These are phyloP conservation scores for Eretmocerus hayati DNA, from an alignment of 2,888 invertebrate species.

Conservation along the genomic window DNA sequence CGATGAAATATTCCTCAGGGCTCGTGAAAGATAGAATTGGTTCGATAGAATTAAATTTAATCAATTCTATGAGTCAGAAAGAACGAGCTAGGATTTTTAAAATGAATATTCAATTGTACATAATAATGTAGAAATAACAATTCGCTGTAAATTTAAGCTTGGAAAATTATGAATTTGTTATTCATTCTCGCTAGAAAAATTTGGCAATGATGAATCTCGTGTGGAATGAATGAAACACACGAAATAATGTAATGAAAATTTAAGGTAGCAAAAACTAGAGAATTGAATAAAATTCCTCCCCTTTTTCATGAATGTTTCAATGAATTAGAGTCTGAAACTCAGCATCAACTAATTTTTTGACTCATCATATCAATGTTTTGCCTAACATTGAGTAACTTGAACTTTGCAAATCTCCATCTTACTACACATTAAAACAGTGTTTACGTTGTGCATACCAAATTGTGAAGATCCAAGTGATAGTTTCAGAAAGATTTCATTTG, in stretches of 20 bases:
- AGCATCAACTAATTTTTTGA: no score
- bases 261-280: not conserved
- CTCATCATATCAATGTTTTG: no score
- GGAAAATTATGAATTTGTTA: constrained; percentile 18
- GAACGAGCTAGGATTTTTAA: constrained; percentile 19
- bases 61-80: constrained; percentile 15
- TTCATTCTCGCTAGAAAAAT: constrained; percentile 14
- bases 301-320: no score
- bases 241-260: not conserved
- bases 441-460: no score
- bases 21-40: constrained; percentile 17
- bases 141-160: constrained; percentile 25
- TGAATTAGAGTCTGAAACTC: no score
- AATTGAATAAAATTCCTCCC: not conserved
- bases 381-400: no score
- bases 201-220: constrained; percentile 19
- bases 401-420: no score
- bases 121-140: constrained; percentile 20
- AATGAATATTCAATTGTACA: constrained; percentile 23
- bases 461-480: no score
- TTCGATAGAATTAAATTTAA: constrained; percentile 19
- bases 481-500: no score
- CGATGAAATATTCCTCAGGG: constrained; percentile 14
- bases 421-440: no score
- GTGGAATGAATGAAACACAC: constrained; percentile 10